Conservation (phyloP, 2,888 invertebrate genomes). For the Andrena bicolor region DNA sequence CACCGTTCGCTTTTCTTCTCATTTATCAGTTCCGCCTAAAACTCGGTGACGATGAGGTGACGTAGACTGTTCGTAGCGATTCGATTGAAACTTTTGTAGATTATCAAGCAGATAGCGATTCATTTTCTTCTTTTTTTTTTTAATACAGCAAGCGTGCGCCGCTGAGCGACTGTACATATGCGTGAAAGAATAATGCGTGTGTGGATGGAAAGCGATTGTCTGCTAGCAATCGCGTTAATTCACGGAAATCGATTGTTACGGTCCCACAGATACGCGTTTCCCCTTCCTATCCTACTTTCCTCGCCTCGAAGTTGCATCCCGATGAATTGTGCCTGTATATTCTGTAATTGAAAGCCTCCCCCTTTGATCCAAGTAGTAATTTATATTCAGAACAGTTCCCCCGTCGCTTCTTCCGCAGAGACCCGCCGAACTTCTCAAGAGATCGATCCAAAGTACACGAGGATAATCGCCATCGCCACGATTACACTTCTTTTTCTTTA, state of each 20-base stretch:
- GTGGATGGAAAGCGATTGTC: slow-evolving; percentile 25
- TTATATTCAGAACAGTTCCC: slow-evolving; percentile 68
- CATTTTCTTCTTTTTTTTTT: slow-evolving; percentile 7
- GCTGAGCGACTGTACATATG: slow-evolving; percentile 48
- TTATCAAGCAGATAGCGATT: slow-evolving; percentile 6
- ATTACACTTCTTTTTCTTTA: neutral
- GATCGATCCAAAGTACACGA: slow-evolving; percentile 47
- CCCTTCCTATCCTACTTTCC: slow-evolving; percentile 1
- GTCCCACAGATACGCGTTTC: slow-evolving; percentile 9
- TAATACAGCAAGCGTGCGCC: slow-evolving; percentile 32
- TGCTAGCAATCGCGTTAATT: slow-evolving; percentile 35
- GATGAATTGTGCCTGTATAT: slow-evolving; percentile 44
- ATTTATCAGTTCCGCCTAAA: slow-evolving; percentile 51
- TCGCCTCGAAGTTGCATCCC: slow-evolving; percentile 30
- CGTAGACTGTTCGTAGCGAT: slow-evolving; percentile 17
- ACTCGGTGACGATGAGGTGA: slow-evolving; percentile 1
- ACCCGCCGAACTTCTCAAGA: slow-evolving; percentile 18
- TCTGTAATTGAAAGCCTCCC: slow-evolving; percentile 30
- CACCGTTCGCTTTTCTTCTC: slow-evolving; percentile 44
- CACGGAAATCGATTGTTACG: slow-evolving; percentile 28
- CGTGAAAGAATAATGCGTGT: slow-evolving; percentile 21
- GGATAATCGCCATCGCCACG: slow-evolving; percentile 37
- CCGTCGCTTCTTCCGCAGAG: slow-evolving; percentile 33
- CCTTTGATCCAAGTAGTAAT: slow-evolving; percentile 67
- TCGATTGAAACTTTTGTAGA: slow-evolving; percentile 16